Base-by-base conservation (phyloP, 1,140 invertebrate species). In the Drosophila albomicans region DNA sequence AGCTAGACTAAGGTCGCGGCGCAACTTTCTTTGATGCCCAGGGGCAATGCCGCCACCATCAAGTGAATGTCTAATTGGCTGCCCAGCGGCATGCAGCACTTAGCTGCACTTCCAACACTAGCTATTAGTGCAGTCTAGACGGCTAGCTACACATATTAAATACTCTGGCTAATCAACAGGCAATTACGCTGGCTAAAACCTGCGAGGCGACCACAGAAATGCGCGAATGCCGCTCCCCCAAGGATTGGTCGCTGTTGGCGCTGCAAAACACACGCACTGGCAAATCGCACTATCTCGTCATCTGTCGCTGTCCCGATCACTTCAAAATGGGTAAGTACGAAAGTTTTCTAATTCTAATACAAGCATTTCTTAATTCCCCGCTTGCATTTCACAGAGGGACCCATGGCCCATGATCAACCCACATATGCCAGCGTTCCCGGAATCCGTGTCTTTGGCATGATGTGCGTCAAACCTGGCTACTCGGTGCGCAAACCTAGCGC, bases 261-360 rank as follows among this genome's bases (percentile, higher is more conserved):
- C 93, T 99, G 52, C 98, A 99, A 93, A 98, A 98, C 91, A 96
- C 97, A 57, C 93, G 97, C 82, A 98, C 97, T 5, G 98, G 98
- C 70, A 98, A 98, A 93, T 98, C 97, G 5, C 97, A 99, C 93
- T 99, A 98, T 91, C 94, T 99, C 49, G 97, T 98, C 56, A 98
- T 98, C 74, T 99, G 98, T 92, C 95, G 97, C 81, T 98, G 98
- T 94, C 96, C 97, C 2, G 95, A 97, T 68, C 95, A 95, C 41
- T 96, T 96, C 82, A 95, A 96, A 90, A 94, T 98, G 87, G 96
- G 96, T 97, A 93, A 95, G 94, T 93, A 15, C 20, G 20, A 11
- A 3, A 1, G 6, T 10, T 13, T 1, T 4, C 38, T n/a, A 25
- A 25, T 25, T 25, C 20, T 25, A 25, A 25, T 25, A 30, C 13